Percentiles rank a stretch among this genome's conserved stretches.
These are phyloP conservation scores for Apis cerana DNA, from an alignment of 1,140 invertebrate genomes.

Conservation along the genomic window DNA sequence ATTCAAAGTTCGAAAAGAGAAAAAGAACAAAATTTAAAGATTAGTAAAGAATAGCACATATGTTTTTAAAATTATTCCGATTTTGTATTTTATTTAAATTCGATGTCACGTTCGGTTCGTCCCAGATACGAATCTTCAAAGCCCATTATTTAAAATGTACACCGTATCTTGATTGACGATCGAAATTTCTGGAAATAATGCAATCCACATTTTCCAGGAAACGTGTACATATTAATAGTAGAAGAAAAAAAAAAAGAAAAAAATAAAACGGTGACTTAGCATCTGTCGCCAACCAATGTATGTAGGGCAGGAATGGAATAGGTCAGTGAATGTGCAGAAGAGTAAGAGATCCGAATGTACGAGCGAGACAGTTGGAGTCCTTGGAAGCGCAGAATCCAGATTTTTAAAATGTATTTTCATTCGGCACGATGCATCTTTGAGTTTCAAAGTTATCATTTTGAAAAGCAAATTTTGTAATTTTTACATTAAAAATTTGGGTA, in stretches of 20 bases:
- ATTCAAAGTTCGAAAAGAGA: no score
- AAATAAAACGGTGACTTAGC: background rate
- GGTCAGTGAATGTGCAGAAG: background rate
- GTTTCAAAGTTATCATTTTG: no score
- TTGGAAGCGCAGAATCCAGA: no score
- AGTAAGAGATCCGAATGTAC: background rate
- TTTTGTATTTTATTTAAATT: background rate
- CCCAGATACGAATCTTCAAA: background rate
- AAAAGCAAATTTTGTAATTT: no score
- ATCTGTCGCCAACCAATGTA: background rate
- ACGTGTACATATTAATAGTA: background rate
- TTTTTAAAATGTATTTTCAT: no score
- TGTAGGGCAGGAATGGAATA: background rate
- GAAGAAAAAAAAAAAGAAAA: background rate
- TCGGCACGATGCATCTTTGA: no score
- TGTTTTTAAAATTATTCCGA: background rate
- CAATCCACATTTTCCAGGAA: background rate
- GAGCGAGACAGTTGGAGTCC: background rate
- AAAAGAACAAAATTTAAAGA: background rate
- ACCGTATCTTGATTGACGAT: background rate
- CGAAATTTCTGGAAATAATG: background rate
- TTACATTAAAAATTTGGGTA: no score
- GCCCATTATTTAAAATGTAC: background rate
- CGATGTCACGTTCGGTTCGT: background rate
- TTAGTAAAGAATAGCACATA: no score